A percentile compares a stretch with the other conserved stretches of the same genome.
These are phyloP conservation scores for Sebastes wilsoni DNA, from an alignment of 2,797 vertebrate genomes.

Conservation along the genomic window DNA sequence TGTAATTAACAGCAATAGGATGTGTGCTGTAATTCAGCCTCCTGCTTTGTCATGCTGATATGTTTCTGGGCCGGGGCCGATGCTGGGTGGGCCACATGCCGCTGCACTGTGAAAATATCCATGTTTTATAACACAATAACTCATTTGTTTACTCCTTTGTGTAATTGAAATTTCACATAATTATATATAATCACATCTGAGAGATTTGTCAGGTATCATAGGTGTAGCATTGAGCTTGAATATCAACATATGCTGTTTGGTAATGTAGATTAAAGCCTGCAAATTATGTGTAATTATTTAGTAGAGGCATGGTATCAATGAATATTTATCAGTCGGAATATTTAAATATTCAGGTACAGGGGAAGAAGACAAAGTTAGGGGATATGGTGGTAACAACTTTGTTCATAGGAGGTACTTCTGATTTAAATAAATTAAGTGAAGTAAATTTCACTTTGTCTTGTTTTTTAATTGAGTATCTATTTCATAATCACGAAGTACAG, in stretches of 20 bases:
- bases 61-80: constrained; percentile 30
- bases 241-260: not conserved
- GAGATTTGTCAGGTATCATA: not conserved
- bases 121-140: not conserved
- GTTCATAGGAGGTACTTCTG: not conserved
- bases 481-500: not conserved
- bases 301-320: not conserved
- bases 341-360: not conserved
- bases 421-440: too few relatives aligned
- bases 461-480: not conserved
- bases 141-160: not conserved
- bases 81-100: constrained; percentile 49
- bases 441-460: not conserved
- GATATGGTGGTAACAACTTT: not conserved
- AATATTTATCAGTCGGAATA: not conserved
- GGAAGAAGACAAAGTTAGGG: not conserved
- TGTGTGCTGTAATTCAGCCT: constrained; percentile 68
- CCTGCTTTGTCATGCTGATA: constrained; percentile 66
- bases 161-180: not conserved
- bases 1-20: constrained; percentile 75
- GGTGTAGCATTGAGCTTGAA: not conserved
- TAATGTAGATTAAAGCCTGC: not conserved
- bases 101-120: constrained; percentile 1
- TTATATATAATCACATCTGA: not conserved
- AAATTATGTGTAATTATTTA: not conserved